Evolutionary conservation across 2,888 invertebrate species (phyloP).

Genomic region (Caenorhabditis sp.): DNA sequence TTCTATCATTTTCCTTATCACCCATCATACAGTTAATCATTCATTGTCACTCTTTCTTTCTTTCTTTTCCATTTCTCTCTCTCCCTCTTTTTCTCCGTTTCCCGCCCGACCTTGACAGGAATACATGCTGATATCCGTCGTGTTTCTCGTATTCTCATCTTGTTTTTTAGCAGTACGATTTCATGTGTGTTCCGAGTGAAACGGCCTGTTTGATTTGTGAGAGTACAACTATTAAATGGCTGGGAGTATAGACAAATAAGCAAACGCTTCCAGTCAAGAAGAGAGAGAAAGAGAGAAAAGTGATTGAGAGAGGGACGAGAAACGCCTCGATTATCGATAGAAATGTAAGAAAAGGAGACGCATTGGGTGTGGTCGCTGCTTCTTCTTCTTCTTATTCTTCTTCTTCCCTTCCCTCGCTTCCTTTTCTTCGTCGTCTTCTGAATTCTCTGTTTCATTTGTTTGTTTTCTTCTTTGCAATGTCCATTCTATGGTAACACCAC

Average conservation of each 20-base stretch:
- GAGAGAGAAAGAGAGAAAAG: slow-evolving; percentile 3
- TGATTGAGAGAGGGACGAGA: neutral
- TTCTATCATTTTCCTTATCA: no score
- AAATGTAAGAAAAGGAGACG: slow-evolving; percentile 12
- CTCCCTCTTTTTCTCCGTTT: neutral
- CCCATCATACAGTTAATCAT: no score
- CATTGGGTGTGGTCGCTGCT: slow-evolving; percentile 32
- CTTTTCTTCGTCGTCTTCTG: slow-evolving; percentile 1
- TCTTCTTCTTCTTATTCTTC: slow-evolving; percentile 7
- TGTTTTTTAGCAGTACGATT: no score
- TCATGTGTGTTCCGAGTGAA: no score
- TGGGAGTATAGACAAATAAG: neutral
- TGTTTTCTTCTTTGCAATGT: neutral
- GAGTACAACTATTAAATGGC: no score
- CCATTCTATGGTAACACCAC: no score
- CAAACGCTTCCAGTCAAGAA: neutral
- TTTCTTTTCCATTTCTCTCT: neutral
- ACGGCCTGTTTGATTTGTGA: no score
- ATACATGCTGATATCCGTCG: no score
- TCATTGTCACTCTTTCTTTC: neutral
- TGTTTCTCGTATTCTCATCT: no score
- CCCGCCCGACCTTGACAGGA: no score
- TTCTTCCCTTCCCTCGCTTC: slow-evolving; percentile 1
- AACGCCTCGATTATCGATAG: slow-evolving; percentile 18
- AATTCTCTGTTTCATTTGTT: neutral